These are phyloP conservation scores for Zosterops borbonicus DNA, from an alignment of 2,113 vertebrate species.

Conservation along the genomic window DNA sequence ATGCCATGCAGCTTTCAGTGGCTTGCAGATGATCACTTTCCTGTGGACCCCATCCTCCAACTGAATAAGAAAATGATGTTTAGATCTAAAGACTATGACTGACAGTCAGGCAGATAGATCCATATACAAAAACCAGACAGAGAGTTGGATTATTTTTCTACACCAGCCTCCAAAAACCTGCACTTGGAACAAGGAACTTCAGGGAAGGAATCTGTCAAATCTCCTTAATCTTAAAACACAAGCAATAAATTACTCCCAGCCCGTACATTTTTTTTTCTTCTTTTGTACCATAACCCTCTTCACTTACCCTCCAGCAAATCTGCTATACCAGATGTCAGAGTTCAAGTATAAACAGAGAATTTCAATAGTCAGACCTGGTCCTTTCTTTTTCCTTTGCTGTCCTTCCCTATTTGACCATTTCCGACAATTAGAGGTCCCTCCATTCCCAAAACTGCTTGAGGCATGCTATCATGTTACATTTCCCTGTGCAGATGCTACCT, in stretches of 20 bases:
- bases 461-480: not conserved
- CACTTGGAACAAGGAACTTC: not conserved
- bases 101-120: not conserved
- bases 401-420: not conserved
- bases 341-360: not conserved
- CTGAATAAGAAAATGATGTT: not conserved
- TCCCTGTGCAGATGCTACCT: not conserved
- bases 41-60: not conserved
- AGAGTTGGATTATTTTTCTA: not conserved
- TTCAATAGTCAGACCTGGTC: not conserved
- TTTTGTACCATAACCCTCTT: not conserved
- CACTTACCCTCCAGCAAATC: conserved; percentile 10
- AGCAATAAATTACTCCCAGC: conserved; percentile 42
- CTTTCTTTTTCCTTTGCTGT: not conserved
- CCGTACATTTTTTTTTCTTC: not conserved
- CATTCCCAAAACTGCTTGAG: not conserved
- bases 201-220: not conserved
- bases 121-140: not conserved
- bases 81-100: not conserved
- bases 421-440: not conserved
- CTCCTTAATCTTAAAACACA: not conserved
- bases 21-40: not conserved
- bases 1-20: not conserved
- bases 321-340: not conserved
- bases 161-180: not conserved